Evolutionary conservation across 2,888 invertebrate genomes (phyloP).

Genomic region (Megaustenia siamemsis): DNA sequence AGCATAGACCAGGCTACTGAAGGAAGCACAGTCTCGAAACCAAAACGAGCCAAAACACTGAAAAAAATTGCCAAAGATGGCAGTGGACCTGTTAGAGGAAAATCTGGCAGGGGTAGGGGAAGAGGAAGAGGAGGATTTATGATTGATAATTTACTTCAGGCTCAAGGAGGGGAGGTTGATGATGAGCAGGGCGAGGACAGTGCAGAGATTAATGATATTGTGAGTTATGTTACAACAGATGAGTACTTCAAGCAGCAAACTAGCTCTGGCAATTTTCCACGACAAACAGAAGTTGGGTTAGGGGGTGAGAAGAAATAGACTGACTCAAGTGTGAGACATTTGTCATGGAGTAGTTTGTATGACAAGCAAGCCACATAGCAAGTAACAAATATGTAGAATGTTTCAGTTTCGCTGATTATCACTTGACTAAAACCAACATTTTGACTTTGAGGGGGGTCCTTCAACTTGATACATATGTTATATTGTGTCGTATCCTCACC

Average conservation of each 20-base stretch:
- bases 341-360: not conserved
- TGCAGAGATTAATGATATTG: conserved; percentile 70
- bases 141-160: conserved; percentile 65
- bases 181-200: conserved; percentile 65
- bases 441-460: too few species aligned
- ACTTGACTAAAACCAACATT: too few species aligned
- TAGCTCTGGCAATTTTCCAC: conserved; percentile 38
- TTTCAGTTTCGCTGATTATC: too few species aligned
- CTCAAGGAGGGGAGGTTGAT: conserved; percentile 20
- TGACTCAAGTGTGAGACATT: too few species aligned
- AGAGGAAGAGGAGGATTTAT: conserved; percentile 63
- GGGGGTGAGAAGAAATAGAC: not conserved
- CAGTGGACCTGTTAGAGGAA: conserved; percentile 12
- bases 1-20: conserved; percentile 36
- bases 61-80: conserved; percentile 42
- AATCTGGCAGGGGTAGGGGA: conserved; percentile 39
- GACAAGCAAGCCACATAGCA: not conserved
- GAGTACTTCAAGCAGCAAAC: conserved; percentile 64
- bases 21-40: conserved; percentile 43
- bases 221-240: conserved; percentile 69
- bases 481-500: too few species aligned
- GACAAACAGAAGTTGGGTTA: not conserved
- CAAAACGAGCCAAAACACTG: conserved; percentile 44
- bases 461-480: too few species aligned
- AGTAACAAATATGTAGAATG: not conserved